Conservation (phyloP, 2,113 vertebrate genomes). For the Oncorhynchus kisutch region DNA sequence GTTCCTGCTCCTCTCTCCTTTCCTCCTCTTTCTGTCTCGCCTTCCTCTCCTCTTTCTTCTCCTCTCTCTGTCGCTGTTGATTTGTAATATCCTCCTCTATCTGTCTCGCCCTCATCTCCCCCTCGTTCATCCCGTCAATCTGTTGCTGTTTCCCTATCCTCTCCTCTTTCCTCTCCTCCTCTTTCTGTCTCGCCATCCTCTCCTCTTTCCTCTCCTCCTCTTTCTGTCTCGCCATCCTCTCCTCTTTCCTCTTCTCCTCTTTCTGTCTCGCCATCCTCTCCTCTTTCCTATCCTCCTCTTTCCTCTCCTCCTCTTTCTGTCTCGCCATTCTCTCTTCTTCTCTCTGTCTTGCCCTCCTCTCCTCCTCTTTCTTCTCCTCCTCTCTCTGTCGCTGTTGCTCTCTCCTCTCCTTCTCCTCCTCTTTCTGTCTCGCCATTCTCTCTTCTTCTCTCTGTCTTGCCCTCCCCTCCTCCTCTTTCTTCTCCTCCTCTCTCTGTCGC, state of each 20-base stretch:
- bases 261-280: not conserved
- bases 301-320: not conserved
- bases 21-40: slow-evolving; percentile 21
- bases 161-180: not conserved
- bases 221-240: not conserved
- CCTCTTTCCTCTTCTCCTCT: slow-evolving; percentile 21
- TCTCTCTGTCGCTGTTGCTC: not conserved
- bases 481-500: not conserved
- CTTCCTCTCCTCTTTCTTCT: not conserved
- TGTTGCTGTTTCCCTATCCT: not conserved
- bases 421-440: not conserved
- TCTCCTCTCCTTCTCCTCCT: not conserved
- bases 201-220: not conserved
- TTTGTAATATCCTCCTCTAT: not conserved
- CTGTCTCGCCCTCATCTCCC: not conserved
- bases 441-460: slow-evolving; percentile 33
- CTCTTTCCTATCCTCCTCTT: not conserved
- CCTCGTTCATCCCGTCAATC: not conserved
- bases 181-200: not conserved
- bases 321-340: not conserved
- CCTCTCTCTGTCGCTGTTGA: not conserved
- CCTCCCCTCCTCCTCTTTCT: slow-evolving; percentile 25
- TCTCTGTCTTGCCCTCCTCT: not conserved
- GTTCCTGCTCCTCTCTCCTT: slow-evolving; percentile 10
- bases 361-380: not conserved